These are phyloP conservation scores for Sebastes variabilis DNA, from an alignment of 2,797 vertebrate species.

Conservation along the genomic window DNA sequence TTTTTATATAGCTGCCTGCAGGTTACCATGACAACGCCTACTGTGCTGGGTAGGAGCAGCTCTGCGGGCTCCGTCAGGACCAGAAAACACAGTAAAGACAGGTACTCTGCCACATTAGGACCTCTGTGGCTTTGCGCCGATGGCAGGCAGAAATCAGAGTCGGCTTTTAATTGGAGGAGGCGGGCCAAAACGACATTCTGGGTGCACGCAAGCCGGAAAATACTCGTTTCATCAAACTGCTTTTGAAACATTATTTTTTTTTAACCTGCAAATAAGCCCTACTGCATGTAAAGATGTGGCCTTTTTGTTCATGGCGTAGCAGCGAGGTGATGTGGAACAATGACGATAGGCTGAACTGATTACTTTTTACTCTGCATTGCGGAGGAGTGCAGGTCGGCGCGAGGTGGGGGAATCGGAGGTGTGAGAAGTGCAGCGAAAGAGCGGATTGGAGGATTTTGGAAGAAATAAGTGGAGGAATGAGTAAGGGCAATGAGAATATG, in stretches of 20 bases:
- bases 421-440: constrained; percentile 22
- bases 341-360: constrained; percentile 42
- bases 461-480: constrained; percentile 44
- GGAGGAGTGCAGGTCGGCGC: constrained; percentile 37
- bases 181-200: neutral
- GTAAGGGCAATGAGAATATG: constrained; percentile 52
- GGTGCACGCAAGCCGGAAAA: neutral
- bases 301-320: constrained; percentile 1
- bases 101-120: constrained; percentile 33
- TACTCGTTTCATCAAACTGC: neutral
- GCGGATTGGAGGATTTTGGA: constrained; percentile 43
- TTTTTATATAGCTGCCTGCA: constrained; percentile 52
- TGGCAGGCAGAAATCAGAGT: constrained; percentile 24
- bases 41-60: constrained; percentile 49
- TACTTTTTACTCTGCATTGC: constrained; percentile 64
- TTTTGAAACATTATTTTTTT: neutral
- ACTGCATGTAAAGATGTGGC: neutral
- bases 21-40: constrained; percentile 76
- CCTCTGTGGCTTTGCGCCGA: constrained; percentile 6
- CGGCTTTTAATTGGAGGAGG: constrained; percentile 10
- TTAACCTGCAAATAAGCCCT: neutral
- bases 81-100: constrained; percentile 38
- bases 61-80: constrained; percentile 50
- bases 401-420: constrained; percentile 7
- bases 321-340: constrained; percentile 33